Conservation (phyloP, 2,113 vertebrate species). For the Gymnobelideus leadbeateri region DNA sequence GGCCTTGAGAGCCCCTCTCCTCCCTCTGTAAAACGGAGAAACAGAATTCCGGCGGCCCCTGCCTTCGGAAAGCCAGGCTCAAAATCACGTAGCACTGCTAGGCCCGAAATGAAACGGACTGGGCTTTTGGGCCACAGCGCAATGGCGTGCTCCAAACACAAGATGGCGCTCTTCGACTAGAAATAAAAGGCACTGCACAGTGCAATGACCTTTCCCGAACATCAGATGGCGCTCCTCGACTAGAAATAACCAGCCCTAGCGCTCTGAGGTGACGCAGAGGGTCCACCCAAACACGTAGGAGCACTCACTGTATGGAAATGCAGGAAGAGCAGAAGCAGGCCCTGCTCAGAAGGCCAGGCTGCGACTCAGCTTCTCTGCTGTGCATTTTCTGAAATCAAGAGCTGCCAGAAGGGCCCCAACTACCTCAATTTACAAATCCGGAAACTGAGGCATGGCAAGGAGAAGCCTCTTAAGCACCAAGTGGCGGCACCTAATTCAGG, state of each 20-base stretch:
- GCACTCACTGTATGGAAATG: neutral
- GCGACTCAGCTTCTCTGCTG: no score
- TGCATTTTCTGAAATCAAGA: no score
- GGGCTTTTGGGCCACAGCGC: no score
- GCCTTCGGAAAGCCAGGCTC: neutral
- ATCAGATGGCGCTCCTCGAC: neutral
- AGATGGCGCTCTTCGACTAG: neutral
- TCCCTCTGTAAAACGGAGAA: neutral
- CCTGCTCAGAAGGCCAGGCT: neutral
- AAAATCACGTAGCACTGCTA: neutral
- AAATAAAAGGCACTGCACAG: neutral
- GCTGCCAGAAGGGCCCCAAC: no score
- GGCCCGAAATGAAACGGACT: neutral
- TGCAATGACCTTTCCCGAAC: rapidly evolving
- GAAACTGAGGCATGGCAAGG: no score
- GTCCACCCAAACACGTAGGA: no score
- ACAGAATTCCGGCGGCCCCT: neutral
- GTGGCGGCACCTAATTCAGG: no score
- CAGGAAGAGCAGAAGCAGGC: neutral
- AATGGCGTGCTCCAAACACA: neutral
- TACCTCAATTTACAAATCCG: no score
- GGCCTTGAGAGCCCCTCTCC: neutral
- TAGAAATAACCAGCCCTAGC: neutral
- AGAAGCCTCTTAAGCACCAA: no score
- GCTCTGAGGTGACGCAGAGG: neutral